Percentiles rank a stretch among this genome's conserved stretches.
phyloP scores from a whole-genome alignment of 2,797 vertebrate species.

The Silurus lanzhouensis region DNA sequence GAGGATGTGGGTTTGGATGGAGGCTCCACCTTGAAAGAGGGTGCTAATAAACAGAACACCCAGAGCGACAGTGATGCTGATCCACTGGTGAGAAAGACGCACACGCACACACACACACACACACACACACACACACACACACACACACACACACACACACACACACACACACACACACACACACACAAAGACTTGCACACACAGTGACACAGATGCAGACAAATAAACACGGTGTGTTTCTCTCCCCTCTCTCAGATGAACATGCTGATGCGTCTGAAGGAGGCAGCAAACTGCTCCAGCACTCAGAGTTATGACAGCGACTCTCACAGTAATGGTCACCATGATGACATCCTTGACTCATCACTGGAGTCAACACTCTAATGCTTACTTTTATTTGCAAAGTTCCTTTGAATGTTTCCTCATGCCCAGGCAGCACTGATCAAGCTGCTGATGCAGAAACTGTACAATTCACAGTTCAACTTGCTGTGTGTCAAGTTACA shows the following conservation, averaged over 20 bases:
- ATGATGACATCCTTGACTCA: conserved; percentile 92
- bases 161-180: not conserved
- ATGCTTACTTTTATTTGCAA: conserved; percentile 54
- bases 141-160: not conserved
- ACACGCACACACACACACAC: not conserved
- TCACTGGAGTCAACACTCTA: conserved; percentile 94
- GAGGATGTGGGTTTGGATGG: conserved; percentile 98
- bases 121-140: not conserved
- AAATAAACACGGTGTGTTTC: not conserved
- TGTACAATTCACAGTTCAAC: not conserved
- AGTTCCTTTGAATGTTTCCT: conserved; percentile 47
- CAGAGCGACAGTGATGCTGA: conserved; percentile 91
- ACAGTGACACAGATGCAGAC: not conserved
- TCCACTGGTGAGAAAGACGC: conserved; percentile 84
- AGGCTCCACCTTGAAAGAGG: conserved; percentile 86
- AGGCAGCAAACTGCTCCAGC: conserved; percentile 94
- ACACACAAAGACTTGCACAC: not conserved
- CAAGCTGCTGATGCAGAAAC: not conserved
- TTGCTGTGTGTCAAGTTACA: not conserved
- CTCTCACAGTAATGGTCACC: conserved; percentile 97
- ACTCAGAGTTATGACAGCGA: conserved; percentile 98
- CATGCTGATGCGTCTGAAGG: conserved; percentile 97
- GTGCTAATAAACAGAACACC: conserved; percentile 84
- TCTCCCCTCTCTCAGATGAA: conserved; percentile 86
- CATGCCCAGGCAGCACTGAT: conserved; percentile 58